These are phyloP conservation scores for Drosophila picticornis DNA, from an alignment of 2,888 invertebrate genomes.

Conservation along the genomic window DNA sequence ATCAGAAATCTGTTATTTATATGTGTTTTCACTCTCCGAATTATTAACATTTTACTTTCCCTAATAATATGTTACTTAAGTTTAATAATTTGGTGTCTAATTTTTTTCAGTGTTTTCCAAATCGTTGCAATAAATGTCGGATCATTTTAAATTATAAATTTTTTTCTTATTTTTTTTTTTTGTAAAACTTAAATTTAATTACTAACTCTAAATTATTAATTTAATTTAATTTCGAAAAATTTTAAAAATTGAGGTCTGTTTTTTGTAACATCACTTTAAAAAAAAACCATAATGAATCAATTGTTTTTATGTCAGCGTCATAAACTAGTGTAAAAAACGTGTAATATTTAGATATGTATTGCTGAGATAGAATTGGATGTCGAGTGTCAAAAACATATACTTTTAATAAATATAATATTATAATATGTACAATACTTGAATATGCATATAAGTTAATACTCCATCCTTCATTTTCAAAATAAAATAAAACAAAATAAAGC, in stretches of 20 bases:
- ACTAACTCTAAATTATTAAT: neutral
- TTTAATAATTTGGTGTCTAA: accelerated
- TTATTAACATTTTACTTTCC: neutral
- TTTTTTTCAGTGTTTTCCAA: neutral
- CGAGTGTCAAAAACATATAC: neutral
- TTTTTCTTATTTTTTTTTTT: neutral
- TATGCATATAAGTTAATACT: neutral
- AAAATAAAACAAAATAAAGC: neutral
- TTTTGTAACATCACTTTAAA: neutral
- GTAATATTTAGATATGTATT: neutral
- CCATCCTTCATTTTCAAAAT: neutral
- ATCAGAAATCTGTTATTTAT: neutral
- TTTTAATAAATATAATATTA: neutral
- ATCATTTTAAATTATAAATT: neutral
- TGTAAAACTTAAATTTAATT: neutral
- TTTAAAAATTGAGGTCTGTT: neutral
- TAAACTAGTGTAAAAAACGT: neutral
- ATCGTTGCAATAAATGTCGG: accelerated
- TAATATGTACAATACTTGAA: neutral
- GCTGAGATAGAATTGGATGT: neutral
- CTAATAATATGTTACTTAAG: neutral
- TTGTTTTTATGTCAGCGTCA: neutral
- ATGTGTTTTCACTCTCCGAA: accelerated
- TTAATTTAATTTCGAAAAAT: neutral
- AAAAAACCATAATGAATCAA: neutral